Evolutionary conservation across 1,140 invertebrate species (phyloP).

Genomic region (Atta colombica): DNA sequence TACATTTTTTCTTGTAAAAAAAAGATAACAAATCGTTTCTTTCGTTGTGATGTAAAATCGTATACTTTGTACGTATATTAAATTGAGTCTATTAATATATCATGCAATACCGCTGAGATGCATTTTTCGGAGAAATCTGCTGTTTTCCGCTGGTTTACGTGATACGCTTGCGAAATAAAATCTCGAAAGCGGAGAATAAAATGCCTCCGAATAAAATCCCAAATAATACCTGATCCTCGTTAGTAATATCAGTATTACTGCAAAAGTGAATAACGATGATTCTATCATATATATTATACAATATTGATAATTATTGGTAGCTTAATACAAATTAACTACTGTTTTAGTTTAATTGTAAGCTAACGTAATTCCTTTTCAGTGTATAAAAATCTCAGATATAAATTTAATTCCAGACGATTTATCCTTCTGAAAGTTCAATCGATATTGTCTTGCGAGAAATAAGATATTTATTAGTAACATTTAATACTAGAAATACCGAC

Average conservation of each 20-base stretch:
- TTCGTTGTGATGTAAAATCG: not conserved
- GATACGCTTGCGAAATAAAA: conserved; percentile 42
- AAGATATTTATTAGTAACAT: not conserved
- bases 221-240: conserved; percentile 31
- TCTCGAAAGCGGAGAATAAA: not conserved
- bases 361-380: not conserved
- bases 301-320: conserved; percentile 14
- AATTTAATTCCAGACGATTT: not conserved
- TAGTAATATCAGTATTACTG: conserved; percentile 18
- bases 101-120: conserved; percentile 39
- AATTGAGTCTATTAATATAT: conserved; percentile 40
- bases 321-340: conserved; percentile 19
- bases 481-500: no score
- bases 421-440: not conserved
- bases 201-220: not conserved
- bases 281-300: not conserved
- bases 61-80: not conserved
- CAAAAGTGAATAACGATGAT: no score
- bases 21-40: not conserved
- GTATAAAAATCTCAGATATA: not conserved
- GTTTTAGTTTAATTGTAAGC: not conserved
- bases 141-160: conserved; percentile 28
- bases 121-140: conserved; percentile 33
- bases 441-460: not conserved
- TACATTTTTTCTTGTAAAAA: not conserved